Percentiles rank a stretch among this genome's conserved stretches.
phyloP scores from a whole-genome alignment of 2,888 invertebrate species.

The Taphrorychus bicolor region DNA sequence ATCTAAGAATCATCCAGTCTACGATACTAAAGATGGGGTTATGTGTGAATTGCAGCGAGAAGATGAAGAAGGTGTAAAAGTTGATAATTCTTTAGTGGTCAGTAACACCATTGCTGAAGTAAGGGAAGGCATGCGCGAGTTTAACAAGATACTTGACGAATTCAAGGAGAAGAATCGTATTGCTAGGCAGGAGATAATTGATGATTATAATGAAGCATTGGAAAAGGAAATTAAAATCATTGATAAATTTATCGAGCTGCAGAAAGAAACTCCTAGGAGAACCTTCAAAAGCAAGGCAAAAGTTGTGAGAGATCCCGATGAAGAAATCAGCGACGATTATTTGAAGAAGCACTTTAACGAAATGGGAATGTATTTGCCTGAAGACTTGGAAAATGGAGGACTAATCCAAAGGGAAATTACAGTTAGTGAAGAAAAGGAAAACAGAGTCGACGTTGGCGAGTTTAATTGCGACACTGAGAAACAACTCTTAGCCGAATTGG shows the following conservation, averaged over 20 bases:
- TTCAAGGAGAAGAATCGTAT: slow-evolving; percentile 44
- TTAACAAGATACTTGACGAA: slow-evolving; percentile 46
- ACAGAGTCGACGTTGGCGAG: no score
- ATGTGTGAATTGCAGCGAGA: slow-evolving; percentile 15
- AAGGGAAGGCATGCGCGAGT: slow-evolving; percentile 45
- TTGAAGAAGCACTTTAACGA: slow-evolving; percentile 44
- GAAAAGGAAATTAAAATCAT: slow-evolving; percentile 46
- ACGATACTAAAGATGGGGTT: slow-evolving; percentile 42
- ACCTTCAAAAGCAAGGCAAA: slow-evolving; percentile 4
- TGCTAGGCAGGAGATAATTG: slow-evolving; percentile 44
- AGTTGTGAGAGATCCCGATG: background rate
- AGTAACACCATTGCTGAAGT: slow-evolving; percentile 48
- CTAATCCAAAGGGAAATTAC: background rate
- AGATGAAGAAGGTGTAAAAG: slow-evolving; percentile 19
- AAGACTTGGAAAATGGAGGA: slow-evolving; percentile 39
- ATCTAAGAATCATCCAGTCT: slow-evolving; percentile 45
- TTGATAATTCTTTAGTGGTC: slow-evolving; percentile 43
- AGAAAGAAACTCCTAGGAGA: slow-evolving; percentile 15
- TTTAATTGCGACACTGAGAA: slow-evolving; percentile 23
- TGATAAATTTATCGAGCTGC: slow-evolving; percentile 41
- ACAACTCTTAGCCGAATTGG: slow-evolving; percentile 36
- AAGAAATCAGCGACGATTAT: slow-evolving; percentile 38
- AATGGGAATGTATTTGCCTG: slow-evolving; percentile 44
- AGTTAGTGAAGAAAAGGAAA: background rate
- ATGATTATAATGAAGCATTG: slow-evolving; percentile 51